Base-by-base conservation (phyloP, 2,888 invertebrate genomes). In the Eugnorisma glareosa region DNA sequence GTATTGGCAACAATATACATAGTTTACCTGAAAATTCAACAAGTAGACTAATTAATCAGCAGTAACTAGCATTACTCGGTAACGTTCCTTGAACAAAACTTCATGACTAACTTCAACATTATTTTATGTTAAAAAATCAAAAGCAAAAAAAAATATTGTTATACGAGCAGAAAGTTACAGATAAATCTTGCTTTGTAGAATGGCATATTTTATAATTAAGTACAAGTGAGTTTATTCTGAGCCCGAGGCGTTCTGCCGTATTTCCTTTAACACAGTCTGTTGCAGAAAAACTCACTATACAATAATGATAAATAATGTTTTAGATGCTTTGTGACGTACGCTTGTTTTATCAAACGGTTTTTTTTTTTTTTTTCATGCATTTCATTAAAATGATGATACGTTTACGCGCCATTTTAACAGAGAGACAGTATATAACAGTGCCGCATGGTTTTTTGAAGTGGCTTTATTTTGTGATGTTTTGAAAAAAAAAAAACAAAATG, bases 141-240 rank as follows among this genome's bases (percentile, higher is more conserved):
- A 40, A 61, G 28, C 4, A 57, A 57, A 61, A 61, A 74, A 45
- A 66, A 28, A n/a, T 13, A 31, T 15, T 51, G 51, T 43, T 59
- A 73, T 66, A 61, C 61, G 18, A 75, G 59, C 69, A 75, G 37
- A 76, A 75, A 75, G 75, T 83, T 68, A 83, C 77, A 77, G 51
- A 79, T 79, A 72, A 83, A 81, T 78, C 74, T 83, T 78, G 69
- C 81, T 85, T 85, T 83, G 83, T 77, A 75, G 66, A 77, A 81
- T 83, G 83, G 68, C 81, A 85, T 81, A 77, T 83, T 85, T 85
- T 81, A 81, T 85, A 83, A 85, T 85, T 83, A 85, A 64, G 83
- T 83, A 85, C 75, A 75, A 75, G 72, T 54, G 76, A 79, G 80
- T 77, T 77, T 77, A 72, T 85, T 69, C 66, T 54, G 72, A 66